Evolutionary conservation across 2,797 vertebrate species (phyloP), one percentile per base, ranked within the genome.

Genomic region (Antrozous pallidus): DNA sequence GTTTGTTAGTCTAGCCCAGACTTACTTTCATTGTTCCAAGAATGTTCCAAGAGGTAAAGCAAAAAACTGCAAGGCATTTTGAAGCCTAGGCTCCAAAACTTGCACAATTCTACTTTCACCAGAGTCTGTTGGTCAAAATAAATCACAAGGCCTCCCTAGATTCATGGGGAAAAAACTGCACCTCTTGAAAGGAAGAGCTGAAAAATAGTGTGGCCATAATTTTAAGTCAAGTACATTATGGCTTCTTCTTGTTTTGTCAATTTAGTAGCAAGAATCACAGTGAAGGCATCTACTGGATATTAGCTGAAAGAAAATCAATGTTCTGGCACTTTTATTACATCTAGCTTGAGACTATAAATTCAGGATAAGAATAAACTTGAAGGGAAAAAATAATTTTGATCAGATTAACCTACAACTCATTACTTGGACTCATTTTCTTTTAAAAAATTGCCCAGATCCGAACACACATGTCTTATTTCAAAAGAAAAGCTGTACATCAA

Each of bases 271-370:
- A 92, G n/a, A 31, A 31, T 69, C 47, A 22, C 8, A 54, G n/a
- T 8, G 16, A 89, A 73, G 58, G 61, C 42, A 71, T 10, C 26
- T 56, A 13, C 28, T 89, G 49, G 75, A 49, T 14, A 91, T 24
- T 42, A 71, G 49, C 33, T 95, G 65, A 93, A 88, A 33, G 47
- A 47, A 93, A 78, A 47, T 56, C 36, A 36, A 4, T 79, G 26
- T 88, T 67, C 33, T 82, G 38, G 4, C 31, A 26, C 65, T 89
- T 94, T 89, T 49, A 89, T 73, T 94, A 93, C 6, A 80, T 49
- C 11, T 42, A 88, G n/a, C 28, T 77, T 81, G 28, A 71, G 12
- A 63, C 8, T 78, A 24, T 51, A 94, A 65, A 28, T 11, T 73
- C 10, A n/a, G 36, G 47, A 49, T 61, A 93, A 94, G 42, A 85